Conservation (phyloP, 2,113 vertebrate genomes). For the Kryptolebias marmoratus region DNA sequence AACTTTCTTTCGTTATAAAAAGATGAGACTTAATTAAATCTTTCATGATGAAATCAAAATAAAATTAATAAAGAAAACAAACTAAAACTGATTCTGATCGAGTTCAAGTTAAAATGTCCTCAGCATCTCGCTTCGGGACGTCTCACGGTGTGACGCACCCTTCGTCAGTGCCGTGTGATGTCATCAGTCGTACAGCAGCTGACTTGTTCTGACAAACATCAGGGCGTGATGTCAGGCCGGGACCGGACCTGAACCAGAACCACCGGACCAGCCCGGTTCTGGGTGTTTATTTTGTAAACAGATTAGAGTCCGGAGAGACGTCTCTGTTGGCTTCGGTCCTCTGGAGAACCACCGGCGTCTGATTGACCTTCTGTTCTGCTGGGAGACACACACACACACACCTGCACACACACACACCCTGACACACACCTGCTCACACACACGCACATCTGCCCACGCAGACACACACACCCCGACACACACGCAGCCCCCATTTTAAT, state of each 20-base stretch:
- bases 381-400: conserved; percentile 42
- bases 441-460: conserved; percentile 31
- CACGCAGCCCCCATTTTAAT: conserved; percentile 84
- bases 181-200: not conserved
- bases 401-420: conserved; percentile 30
- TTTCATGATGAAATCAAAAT: too few relatives aligned
- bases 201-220: not conserved
- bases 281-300: conserved; percentile 10
- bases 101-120: too few relatives aligned
- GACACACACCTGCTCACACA: conserved; percentile 2
- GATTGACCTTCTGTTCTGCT: conserved; percentile 62
- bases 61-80: too few relatives aligned
- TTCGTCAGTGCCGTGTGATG: not conserved
- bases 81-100: too few relatives aligned
- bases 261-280: not conserved
- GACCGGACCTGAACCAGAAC: not conserved
- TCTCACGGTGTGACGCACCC: not conserved
- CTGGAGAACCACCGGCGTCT: conserved; percentile 70
- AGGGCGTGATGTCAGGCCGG: not conserved
- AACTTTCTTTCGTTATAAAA: too few relatives aligned
- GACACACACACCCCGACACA: conserved; percentile 25
- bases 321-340: conserved; percentile 83
- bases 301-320: conserved; percentile 43
- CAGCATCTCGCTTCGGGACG: too few relatives aligned
- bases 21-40: too few relatives aligned